Base-by-base conservation (phyloP, 2,797 vertebrate genomes). In the Centroberyx gerrardi region DNA sequence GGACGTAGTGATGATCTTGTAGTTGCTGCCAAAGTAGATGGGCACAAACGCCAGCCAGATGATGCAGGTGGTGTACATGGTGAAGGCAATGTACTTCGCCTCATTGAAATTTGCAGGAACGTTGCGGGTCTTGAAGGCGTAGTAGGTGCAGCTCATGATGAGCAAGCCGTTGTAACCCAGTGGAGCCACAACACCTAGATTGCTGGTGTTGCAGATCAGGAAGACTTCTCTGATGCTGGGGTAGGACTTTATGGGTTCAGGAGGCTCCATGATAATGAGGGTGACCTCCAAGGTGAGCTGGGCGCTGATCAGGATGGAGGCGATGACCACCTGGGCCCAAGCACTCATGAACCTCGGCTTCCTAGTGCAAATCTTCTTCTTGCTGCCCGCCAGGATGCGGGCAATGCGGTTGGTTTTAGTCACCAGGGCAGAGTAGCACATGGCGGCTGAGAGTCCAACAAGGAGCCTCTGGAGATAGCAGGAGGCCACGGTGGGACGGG, bases 351-450 rank as follows among this genome's bases (percentile, higher is more conserved):
- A 99, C 17, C 97, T 93, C 0, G 98, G 98, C 68, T 99, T 99
- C 58, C 97, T 93, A 0, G 98, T 99, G 48, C 98, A 99, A 85
- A 99, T 99, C 90, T 99, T 99, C 94, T 99, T 99, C 91, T 99
- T 99, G 94, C 98, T 99, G 72, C 98, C 98, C 0, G 98, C 98
- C 75, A 99, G 92, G 85, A 99, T 99, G 72, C 98, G 97, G 0
- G 98, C 98, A 0, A 99, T 99, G 79, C 98, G 97, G 78, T 99
- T 99, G 78, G 98, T 99, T 90, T 99, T 99, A 74, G 98, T 99
- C 14, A 99, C 97, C 12, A 99, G 93, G 4, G 98, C 98, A 0
- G 98, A 99, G 81, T 99, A 99, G 90, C 98, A 99, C 98, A 99
- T 99, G 90, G 98, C 96, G 0, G 97, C 97, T 0, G 98, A 99